Conservation (phyloP, 2,888 invertebrate genomes). For the Hemithea aestivaria region DNA sequence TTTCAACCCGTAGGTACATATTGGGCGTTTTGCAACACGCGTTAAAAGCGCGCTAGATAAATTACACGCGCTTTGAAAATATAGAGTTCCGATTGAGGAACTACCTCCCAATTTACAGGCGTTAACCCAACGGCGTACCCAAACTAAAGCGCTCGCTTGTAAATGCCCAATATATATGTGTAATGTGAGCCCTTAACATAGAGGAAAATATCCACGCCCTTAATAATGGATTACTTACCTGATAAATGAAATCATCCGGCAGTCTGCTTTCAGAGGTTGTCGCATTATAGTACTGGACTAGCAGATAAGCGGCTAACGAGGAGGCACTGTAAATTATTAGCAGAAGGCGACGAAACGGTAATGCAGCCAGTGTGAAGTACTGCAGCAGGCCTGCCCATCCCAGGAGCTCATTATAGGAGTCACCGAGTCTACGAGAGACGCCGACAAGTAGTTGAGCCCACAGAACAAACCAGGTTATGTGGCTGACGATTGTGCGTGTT, state of each 20-base stretch:
- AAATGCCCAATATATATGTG: no score
- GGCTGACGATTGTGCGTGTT: slow-evolving; percentile 78
- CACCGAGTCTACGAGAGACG: slow-evolving; percentile 70
- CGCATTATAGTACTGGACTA: slow-evolving; percentile 62
- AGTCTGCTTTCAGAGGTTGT: slow-evolving; percentile 47
- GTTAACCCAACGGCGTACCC: no score
- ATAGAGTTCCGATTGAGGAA: no score
- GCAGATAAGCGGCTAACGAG: slow-evolving; percentile 50
- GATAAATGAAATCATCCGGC: slow-evolving; percentile 56
- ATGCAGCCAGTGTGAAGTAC: slow-evolving; percentile 85
- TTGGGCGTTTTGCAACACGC: no score
- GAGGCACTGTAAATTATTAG: slow-evolving; percentile 52
- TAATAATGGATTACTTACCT: slow-evolving; percentile 40
- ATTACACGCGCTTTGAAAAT: no score
- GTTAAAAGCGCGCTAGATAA: no score
- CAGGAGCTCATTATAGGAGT: slow-evolving; percentile 80
- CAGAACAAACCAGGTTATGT: slow-evolving; percentile 82
- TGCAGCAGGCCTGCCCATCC: slow-evolving; percentile 87
- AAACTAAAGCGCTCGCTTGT: no score
- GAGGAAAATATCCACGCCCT: no score
- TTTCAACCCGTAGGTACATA: no score
- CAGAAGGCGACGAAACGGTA: slow-evolving; percentile 79
- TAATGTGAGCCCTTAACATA: no score
- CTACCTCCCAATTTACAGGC: no score
- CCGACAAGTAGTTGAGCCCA: slow-evolving; percentile 60